These are phyloP conservation scores for Melanotaenia parkinsoni DNA, from an alignment of 2,797 vertebrate species.

Conservation along the genomic window DNA sequence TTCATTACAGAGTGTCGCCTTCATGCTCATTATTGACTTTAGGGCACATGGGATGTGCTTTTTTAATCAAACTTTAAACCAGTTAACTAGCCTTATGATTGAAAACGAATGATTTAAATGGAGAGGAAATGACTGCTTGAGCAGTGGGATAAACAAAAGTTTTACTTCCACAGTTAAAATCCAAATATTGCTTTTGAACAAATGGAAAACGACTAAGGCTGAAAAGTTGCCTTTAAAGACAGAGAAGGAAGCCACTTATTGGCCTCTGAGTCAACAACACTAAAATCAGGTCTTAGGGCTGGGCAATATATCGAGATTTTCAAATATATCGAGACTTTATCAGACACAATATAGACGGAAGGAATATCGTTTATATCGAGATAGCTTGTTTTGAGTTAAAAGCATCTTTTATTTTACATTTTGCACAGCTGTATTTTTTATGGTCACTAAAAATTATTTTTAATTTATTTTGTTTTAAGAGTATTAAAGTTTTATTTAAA, in stretches of 20 bases:
- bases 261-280: background rate
- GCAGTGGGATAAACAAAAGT: background rate
- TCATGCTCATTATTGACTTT: slow-evolving; percentile 10
- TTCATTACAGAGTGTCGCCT: background rate
- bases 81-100: background rate
- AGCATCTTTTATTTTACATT: too few relatives aligned
- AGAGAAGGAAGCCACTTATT: background rate
- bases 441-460: too few relatives aligned
- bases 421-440: too few relatives aligned
- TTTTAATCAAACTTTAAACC: background rate
- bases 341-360: too few relatives aligned
- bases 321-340: too few relatives aligned
- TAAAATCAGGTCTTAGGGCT: too few relatives aligned
- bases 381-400: too few relatives aligned
- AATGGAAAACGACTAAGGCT: background rate
- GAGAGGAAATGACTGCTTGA: slow-evolving; percentile 7
- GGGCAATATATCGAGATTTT: too few relatives aligned
- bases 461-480: too few relatives aligned
- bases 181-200: background rate
- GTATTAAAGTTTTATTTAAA: too few relatives aligned
- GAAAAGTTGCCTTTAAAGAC: background rate
- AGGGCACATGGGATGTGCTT: background rate
- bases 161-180: background rate
- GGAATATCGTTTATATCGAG: too few relatives aligned
- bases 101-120: background rate